Percentiles rank a stretch among this genome's conserved stretches.
Conservation (phyloP, 1,140 invertebrate species). For the Trichonephila clavipes region DNA sequence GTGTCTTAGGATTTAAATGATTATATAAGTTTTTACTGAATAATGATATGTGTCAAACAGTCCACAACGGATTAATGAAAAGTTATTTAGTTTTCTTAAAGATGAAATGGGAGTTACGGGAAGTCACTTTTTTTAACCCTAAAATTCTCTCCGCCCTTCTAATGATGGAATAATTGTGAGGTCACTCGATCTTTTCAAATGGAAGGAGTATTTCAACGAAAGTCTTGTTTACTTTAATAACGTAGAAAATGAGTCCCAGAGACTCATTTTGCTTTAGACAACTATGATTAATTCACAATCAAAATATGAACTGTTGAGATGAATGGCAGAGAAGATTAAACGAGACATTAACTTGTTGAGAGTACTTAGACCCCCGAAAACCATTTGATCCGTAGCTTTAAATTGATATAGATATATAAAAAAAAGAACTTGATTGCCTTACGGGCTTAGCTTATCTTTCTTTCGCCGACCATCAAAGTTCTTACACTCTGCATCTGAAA, state of each 20-base stretch:
- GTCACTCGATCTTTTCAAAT: background rate
- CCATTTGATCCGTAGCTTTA: constrained; percentile 26
- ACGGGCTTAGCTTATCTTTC: constrained; percentile 42
- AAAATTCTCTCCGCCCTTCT: background rate
- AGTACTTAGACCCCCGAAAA: constrained; percentile 9
- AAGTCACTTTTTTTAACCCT: background rate
- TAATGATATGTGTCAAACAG: background rate
- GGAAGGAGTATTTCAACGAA: background rate
- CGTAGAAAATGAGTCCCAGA: background rate
- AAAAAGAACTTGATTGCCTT: constrained; percentile 39
- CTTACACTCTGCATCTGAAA: constrained; percentile 27
- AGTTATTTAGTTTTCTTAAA: background rate
- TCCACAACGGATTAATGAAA: background rate
- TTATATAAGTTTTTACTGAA: background rate
- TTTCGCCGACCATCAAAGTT: constrained; percentile 26
- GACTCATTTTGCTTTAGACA: constrained; percentile 14
- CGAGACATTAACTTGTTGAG: constrained; percentile 16
- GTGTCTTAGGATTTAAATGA: background rate
- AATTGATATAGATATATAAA: constrained; percentile 14
- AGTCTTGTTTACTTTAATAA: constrained; percentile 28
- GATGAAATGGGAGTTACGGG: background rate
- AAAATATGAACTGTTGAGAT: background rate
- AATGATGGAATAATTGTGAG: background rate
- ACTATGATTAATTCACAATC: constrained; percentile 41
- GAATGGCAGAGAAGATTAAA: constrained; percentile 31